Evolutionary conservation across 2,797 vertebrate genomes (phyloP).

Genomic region (Poecilia gillii): DNA sequence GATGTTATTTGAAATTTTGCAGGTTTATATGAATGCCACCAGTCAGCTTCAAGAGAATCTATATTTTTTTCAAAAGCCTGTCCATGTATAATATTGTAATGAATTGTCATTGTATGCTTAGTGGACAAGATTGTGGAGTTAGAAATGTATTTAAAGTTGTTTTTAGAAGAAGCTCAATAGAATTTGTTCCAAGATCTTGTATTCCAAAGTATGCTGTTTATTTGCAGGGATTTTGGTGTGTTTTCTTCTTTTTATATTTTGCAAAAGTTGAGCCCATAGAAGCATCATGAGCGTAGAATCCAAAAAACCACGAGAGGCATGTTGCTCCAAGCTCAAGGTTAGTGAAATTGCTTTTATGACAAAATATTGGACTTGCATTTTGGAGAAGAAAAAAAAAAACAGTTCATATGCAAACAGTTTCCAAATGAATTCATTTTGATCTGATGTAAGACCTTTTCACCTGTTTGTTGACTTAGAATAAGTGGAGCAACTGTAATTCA

Average conservation of each 20-base stretch:
- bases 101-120: not conserved
- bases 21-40: not conserved
- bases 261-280: constrained; percentile 5
- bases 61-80: not conserved
- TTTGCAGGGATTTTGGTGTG: constrained; percentile 35
- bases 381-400: not conserved
- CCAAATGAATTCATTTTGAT: not conserved
- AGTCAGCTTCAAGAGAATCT: not conserved
- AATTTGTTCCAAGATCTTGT: not conserved
- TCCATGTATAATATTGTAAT: not conserved
- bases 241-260: not conserved
- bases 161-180: not conserved
- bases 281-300: constrained; percentile 80
- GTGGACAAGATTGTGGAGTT: not conserved
- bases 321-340: constrained; percentile 83
- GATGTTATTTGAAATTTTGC: not conserved
- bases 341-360: constrained; percentile 21
- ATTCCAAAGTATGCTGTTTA: not conserved
- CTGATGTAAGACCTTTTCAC: not conserved
- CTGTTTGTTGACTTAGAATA: not conserved
- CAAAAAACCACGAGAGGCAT: constrained; percentile 58
- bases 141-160: not conserved
- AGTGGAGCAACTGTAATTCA: not conserved
- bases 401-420: not conserved
- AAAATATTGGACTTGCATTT: not conserved